These are phyloP conservation scores for Spinibarbus caldwelli DNA, from an alignment of 2,797 vertebrate species.

Conservation along the genomic window DNA sequence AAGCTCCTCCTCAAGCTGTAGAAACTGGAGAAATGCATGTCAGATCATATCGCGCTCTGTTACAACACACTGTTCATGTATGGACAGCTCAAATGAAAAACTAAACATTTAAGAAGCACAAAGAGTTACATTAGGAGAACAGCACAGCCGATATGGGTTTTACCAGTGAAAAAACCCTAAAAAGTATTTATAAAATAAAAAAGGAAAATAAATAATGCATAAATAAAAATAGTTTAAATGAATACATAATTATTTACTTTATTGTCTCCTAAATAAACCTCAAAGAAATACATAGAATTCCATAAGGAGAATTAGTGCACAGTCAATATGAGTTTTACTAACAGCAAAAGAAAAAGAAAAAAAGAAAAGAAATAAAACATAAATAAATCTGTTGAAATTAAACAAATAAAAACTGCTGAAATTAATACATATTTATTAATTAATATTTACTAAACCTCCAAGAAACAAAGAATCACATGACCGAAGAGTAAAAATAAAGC, in stretches of 20 bases:
- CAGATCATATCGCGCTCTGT: neutral
- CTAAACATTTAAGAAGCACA: neutral
- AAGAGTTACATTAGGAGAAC: neutral
- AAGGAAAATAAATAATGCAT: no score
- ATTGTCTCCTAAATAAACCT: neutral
- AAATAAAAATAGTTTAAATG: neutral
- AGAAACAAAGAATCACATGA: neutral
- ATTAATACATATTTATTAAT: no score
- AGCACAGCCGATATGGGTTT: neutral
- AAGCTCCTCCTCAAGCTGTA: conserved; percentile 72
- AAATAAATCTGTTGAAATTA: no score
- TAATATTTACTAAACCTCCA: no score
- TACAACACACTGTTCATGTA: neutral
- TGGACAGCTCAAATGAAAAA: neutral
- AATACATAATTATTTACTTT: neutral
- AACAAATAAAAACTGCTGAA: no score
- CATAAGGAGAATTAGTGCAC: no score
- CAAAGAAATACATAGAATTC: neutral
- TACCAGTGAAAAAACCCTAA: neutral
- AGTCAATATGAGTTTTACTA: no score
- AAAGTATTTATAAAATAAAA: neutral
- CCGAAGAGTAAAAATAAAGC: neutral
- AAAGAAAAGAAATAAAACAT: no score
- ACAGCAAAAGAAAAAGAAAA: no score
- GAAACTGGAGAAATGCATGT: conserved; percentile 41